Percentiles rank a stretch among this genome's conserved stretches.
Evolutionary conservation across 2,797 vertebrate species (phyloP).

Genomic region (Tokudaia tokunoshimensis): DNA sequence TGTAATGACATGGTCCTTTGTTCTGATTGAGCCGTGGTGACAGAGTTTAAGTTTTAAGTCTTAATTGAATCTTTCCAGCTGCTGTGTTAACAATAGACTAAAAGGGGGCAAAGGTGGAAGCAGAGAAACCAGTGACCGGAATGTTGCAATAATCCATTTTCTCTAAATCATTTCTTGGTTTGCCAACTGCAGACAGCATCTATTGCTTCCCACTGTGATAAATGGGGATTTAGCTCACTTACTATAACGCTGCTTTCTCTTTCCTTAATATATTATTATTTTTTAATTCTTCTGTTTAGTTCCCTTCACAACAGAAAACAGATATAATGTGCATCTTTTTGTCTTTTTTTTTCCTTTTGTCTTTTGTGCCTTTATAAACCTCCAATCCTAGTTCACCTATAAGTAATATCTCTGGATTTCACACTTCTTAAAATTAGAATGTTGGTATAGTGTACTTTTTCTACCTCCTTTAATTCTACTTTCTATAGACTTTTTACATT

Average conservation of each 20-base stretch:
- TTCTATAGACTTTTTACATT: slow-evolving; percentile 39
- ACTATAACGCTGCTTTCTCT: background rate
- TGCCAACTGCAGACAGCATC: slow-evolving; percentile 4
- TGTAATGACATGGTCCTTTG: slow-evolving; percentile 51
- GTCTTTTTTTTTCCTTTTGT: background rate
- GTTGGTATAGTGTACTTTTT: background rate
- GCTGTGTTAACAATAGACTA: slow-evolving; percentile 49
- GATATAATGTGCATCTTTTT: background rate
- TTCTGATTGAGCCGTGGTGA: slow-evolving; percentile 16
- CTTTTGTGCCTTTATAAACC: slow-evolving; percentile 44
- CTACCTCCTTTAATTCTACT: slow-evolving; percentile 18
- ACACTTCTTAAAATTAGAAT: slow-evolving; percentile 42
- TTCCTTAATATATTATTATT: background rate
- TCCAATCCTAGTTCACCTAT: slow-evolving; percentile 47
- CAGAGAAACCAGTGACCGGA: background rate
- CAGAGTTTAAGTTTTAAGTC: slow-evolving; percentile 20
- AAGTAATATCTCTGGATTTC: background rate
- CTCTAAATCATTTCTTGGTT: slow-evolving; percentile 50
- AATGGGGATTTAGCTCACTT: slow-evolving; percentile 35
- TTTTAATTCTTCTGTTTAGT: slow-evolving; percentile 56
- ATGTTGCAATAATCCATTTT: slow-evolving; percentile 51
- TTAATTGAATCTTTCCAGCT: slow-evolving; percentile 35
- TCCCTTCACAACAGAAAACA: background rate
- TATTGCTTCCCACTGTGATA: slow-evolving; percentile 17
- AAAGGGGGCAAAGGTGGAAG: background rate